These are phyloP conservation scores for Tympanuchus pallidicinctus DNA, from an alignment of 2,113 vertebrate genomes.

Conservation along the genomic window DNA sequence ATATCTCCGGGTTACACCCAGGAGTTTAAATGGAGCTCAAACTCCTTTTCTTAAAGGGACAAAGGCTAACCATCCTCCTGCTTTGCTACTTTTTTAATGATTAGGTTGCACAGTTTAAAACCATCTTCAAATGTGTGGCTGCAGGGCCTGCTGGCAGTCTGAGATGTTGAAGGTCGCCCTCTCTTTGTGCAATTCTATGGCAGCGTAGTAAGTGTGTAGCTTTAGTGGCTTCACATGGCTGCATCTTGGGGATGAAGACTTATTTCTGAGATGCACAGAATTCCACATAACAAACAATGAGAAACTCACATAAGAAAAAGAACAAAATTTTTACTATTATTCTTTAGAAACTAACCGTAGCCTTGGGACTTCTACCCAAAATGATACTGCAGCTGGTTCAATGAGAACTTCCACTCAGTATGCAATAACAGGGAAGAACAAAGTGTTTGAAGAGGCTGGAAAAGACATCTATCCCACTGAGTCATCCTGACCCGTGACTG, in stretches of 20 bases:
- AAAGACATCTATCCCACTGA: not conserved
- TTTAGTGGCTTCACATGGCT: not conserved
- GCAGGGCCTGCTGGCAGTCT: not conserved
- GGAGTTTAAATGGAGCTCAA: conserved; percentile 12
- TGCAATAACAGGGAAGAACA: not conserved
- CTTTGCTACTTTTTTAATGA: conserved; percentile 11
- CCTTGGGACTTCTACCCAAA: not conserved
- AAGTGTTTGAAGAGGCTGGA: not conserved
- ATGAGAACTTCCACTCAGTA: not conserved
- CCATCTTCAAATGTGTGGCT: not conserved
- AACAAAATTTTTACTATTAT: not conserved
- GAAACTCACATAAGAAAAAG: not conserved
- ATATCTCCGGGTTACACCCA: not conserved
- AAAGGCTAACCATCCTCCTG: not conserved
- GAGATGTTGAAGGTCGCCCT: not conserved
- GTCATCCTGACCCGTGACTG: not conserved
- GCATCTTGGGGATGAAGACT: not conserved
- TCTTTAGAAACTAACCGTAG: not conserved
- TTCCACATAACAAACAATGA: not conserved
- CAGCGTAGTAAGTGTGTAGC: fast-evolving
- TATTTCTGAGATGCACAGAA: not conserved
- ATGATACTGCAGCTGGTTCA: not conserved
- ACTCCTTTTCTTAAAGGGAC: not conserved
- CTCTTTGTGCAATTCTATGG: not conserved
- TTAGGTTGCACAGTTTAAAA: not conserved